A percentile compares a stretch with the other conserved stretches of the same genome.
Conservation (phyloP, 2,797 vertebrate species). For the Phrynocephalus guinanensis region DNA sequence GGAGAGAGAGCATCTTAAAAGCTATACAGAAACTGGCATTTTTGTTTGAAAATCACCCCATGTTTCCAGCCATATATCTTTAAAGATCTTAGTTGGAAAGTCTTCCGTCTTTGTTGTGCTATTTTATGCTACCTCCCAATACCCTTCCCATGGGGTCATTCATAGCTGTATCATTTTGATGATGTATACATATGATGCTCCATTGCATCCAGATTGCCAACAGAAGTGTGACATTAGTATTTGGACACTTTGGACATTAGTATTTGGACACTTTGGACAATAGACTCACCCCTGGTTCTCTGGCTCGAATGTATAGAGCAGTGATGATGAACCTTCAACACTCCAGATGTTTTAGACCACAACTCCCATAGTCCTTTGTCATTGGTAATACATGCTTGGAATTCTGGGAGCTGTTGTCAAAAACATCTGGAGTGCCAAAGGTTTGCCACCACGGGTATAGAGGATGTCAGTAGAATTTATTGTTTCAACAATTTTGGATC, state of each 20-base stretch:
- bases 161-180: not conserved
- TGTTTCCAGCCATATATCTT: not conserved
- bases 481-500: not conserved
- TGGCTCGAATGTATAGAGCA: not conserved
- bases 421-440: too few species aligned
- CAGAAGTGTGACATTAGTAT: not conserved
- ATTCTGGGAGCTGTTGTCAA: too few species aligned
- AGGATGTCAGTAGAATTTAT: not conserved
- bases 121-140: not conserved
- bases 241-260: not conserved
- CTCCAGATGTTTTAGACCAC: too few species aligned
- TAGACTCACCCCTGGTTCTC: not conserved
- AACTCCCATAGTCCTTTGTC: too few species aligned
- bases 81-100: not conserved
- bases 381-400: too few species aligned
- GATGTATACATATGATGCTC: not conserved
- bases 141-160: not conserved
- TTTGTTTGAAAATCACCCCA: not conserved
- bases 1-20: constrained; percentile 22
- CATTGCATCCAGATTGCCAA: not conserved
- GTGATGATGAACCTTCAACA: too few species aligned
- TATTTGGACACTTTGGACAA: not conserved
- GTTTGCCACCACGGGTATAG: too few species aligned
- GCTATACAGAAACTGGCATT: not conserved
- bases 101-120: not conserved